These are phyloP conservation scores for Heliconius hewitsoni DNA, from an alignment of 1,140 invertebrate species.

Conservation along the genomic window DNA sequence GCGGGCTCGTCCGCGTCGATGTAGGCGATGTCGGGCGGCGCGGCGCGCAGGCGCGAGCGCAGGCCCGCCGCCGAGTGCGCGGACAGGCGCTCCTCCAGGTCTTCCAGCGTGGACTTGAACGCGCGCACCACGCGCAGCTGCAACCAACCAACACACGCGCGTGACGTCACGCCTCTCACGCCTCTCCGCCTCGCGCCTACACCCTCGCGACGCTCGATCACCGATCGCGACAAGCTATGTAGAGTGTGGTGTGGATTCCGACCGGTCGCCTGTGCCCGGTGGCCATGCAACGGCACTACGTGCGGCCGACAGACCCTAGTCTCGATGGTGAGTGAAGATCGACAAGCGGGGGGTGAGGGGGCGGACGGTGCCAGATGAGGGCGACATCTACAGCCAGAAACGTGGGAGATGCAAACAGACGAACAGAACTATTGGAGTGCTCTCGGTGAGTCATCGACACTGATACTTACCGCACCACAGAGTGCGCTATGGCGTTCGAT, in stretches of 20 bases:
- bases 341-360: slow-evolving; percentile 44
- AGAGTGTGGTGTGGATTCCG: slow-evolving; percentile 74
- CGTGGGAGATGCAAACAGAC: slow-evolving; percentile 64
- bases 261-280: slow-evolving; percentile 41
- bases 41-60: slow-evolving; percentile 94
- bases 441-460: slow-evolving; percentile 57
- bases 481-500: not conserved
- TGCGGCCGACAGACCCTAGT: slow-evolving; percentile 26
- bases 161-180: slow-evolving; percentile 39
- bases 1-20: slow-evolving; percentile 91
- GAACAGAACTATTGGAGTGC: slow-evolving; percentile 56
- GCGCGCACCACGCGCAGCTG: slow-evolving; percentile 99
- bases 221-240: slow-evolving; percentile 9
- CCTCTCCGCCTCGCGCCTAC: slow-evolving; percentile 29
- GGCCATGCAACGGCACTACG: slow-evolving; percentile 16
- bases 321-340: slow-evolving; percentile 41
- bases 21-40: slow-evolving; percentile 93
- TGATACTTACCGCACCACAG: slow-evolving; percentile 21
- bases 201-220: slow-evolving; percentile 30
- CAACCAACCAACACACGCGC: slow-evolving; percentile 81
- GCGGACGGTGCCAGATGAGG: slow-evolving; percentile 53
- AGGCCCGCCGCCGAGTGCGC: slow-evolving; percentile 98
- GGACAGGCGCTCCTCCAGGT: slow-evolving; percentile 98
- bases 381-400: slow-evolving; percentile 56
- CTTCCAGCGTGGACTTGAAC: slow-evolving; percentile 99